phyloP scores from a whole-genome alignment of 2,113 vertebrate species.

The Rattus norvegicus region GRCr8 NC_086024.1:40351001-40351500 shows the following conservation, averaged over 20 bases:
- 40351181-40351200: neutral
- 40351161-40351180: slow-evolving; percentile 1
- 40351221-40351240: neutral
- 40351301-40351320: neutral
- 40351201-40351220: neutral
- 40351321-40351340: neutral
- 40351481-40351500: neutral
- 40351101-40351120: neutral
- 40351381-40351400: neutral
- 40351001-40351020: slow-evolving; percentile 42
- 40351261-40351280: neutral
- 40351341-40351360: neutral
- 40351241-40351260: neutral
- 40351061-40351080: neutral
- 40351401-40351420: neutral
- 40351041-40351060: neutral
- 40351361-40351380: neutral
- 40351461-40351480: neutral
- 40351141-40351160: neutral
- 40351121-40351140: neutral
- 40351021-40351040: neutral
- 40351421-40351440: neutral
- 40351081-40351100: neutral
- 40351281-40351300: neutral
- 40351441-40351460: neutral